phyloP scores from a whole-genome alignment of 1,140 invertebrate genomes.

The Drosophila arizonae region DNA sequence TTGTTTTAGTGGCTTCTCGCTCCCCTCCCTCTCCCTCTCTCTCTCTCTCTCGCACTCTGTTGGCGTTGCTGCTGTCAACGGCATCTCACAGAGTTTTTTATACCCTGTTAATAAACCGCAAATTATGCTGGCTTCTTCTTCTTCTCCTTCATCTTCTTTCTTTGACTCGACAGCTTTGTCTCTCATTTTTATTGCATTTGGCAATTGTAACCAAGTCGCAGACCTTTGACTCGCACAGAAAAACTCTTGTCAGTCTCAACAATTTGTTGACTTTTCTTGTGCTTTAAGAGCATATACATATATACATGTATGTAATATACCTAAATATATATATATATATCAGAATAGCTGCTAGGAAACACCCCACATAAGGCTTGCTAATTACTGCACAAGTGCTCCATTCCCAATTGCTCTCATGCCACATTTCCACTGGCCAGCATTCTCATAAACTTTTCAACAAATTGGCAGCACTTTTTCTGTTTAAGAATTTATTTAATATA shows the following conservation, averaged over 20 bases:
- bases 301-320: too few species aligned
- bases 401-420: not conserved
- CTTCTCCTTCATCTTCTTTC: not conserved
- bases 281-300: not conserved
- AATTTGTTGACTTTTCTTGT: conserved; percentile 26
- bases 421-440: not conserved
- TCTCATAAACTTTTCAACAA: not conserved
- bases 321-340: not conserved
- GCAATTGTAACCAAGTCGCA: not conserved
- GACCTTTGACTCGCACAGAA: conserved; percentile 22
- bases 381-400: conserved; percentile 10
- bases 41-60: too few species aligned
- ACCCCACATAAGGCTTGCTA: not conserved
- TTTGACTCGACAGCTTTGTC: not conserved
- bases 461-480: not conserved
- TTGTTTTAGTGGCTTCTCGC: conserved; percentile 53
- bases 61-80: conserved; percentile 12
- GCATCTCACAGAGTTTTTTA: conserved; percentile 48
- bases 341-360: too few species aligned
- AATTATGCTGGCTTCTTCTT: conserved; percentile 31
- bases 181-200: conserved; percentile 4
- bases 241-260: conserved; percentile 3
- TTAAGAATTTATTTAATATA: too few species aligned
- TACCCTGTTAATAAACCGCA: conserved; percentile 65
- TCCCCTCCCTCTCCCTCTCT: too few species aligned